Conservation (phyloP, 2,888 invertebrate genomes). For the Rhaphigaster nebulosa region DNA sequence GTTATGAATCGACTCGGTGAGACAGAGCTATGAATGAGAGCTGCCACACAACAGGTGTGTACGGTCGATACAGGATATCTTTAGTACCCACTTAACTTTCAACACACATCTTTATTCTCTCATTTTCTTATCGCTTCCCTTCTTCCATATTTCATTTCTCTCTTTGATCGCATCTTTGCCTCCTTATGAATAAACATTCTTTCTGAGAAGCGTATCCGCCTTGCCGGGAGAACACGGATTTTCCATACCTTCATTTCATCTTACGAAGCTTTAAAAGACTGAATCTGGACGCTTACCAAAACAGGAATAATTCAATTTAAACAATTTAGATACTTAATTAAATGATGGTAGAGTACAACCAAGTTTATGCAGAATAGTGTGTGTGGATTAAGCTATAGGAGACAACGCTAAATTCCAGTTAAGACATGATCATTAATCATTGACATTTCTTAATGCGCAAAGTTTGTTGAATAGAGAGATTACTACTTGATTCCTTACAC, state of each 20-base stretch:
- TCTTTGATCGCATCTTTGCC: background rate
- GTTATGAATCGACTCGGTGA: slow-evolving; percentile 8
- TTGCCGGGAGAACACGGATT: background rate
- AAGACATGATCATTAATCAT: too few relatives aligned
- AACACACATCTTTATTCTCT: slow-evolving; percentile 2
- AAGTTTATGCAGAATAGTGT: too few relatives aligned
- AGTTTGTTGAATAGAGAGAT: too few relatives aligned
- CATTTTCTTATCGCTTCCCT: background rate
- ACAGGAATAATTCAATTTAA: background rate
- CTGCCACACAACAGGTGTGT: slow-evolving; percentile 14
- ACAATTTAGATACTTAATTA: too few relatives aligned
- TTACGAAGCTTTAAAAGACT: too few relatives aligned
- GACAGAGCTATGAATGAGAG: slow-evolving; percentile 17
- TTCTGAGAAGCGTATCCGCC: background rate
- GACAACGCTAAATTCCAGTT: too few relatives aligned
- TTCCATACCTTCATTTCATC: background rate
- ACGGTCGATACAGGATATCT: slow-evolving; percentile 29
- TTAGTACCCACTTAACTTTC: slow-evolving; percentile 15
- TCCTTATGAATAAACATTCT: background rate
- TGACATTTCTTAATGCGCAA: too few relatives aligned
- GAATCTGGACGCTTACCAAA: background rate
- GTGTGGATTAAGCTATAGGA: too few relatives aligned
- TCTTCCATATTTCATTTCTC: background rate
- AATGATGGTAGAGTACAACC: too few relatives aligned
- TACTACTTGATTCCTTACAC: too few relatives aligned